These are phyloP conservation scores for Megaptera novaeangliae DNA, from an alignment of 2,113 vertebrate genomes.

Conservation along the genomic window DNA sequence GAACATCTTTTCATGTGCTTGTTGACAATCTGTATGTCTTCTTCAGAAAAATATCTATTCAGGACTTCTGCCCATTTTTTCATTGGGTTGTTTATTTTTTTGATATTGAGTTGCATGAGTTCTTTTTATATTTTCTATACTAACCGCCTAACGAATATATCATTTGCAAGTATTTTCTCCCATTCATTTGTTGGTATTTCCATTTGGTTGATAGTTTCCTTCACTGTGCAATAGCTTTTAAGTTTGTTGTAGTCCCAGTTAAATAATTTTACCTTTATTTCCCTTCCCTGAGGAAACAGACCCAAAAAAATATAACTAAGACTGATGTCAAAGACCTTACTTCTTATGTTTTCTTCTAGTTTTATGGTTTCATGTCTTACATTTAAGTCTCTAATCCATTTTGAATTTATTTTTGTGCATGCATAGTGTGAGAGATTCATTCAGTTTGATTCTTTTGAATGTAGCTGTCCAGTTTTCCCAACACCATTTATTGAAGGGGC, in stretches of 20 bases:
- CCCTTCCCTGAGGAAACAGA: not conserved
- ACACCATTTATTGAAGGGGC: no score
- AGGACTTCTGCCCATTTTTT: not conserved
- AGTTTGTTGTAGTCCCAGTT: no score
- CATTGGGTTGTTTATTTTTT: not conserved
- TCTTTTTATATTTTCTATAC: not conserved
- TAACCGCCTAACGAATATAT: not conserved
- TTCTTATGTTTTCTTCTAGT: not conserved
- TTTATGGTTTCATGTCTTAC: not conserved
- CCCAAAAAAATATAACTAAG: not conserved
- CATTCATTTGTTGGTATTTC: not conserved
- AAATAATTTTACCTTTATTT: not conserved
- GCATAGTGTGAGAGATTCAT: not conserved
- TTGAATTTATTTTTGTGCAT: not conserved
- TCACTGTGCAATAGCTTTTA: no score
- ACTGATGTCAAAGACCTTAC: not conserved
- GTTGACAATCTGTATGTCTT: not conserved
- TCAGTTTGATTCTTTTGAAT: not conserved
- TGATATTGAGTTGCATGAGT: not conserved
- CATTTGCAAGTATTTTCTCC: not conserved
- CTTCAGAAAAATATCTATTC: not conserved
- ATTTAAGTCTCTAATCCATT: not conserved
- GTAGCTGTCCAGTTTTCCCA: no score
- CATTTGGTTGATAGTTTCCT: no score
- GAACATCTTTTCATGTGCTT: not conserved